Conservation (phyloP, 2,888 invertebrate species). For the Drosophila ochracea region DNA sequence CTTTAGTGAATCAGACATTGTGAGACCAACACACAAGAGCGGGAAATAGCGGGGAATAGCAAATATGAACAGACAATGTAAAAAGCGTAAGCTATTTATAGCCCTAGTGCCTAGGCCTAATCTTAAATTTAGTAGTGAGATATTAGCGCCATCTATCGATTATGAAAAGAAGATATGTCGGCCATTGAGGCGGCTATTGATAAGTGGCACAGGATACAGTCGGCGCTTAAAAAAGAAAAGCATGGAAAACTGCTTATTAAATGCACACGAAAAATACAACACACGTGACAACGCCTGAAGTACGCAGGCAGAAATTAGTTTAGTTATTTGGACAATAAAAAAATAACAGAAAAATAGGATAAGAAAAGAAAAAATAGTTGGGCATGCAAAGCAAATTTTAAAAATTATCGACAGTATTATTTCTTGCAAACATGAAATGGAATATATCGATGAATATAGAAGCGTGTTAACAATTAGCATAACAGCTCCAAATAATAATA, state of each 20-base stretch:
- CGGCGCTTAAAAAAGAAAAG: neutral
- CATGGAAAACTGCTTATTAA: neutral
- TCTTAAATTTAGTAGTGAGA: neutral
- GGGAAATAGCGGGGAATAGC: too few relatives aligned
- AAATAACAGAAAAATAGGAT: neutral
- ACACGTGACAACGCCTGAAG: neutral
- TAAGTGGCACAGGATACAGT: neutral
- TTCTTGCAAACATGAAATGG: constrained; percentile 27
- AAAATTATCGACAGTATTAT: neutral
- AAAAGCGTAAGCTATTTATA: too few relatives aligned
- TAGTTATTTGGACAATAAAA: neutral
- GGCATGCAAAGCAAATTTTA: neutral
- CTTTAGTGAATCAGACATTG: too few relatives aligned
- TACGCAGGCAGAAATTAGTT: neutral
- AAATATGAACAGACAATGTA: too few relatives aligned
- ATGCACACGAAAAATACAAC: neutral
- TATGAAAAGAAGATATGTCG: neutral
- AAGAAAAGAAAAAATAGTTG: neutral
- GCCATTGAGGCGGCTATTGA: neutral
- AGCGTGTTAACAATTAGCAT: neutral
- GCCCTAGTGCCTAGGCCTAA: too few relatives aligned
- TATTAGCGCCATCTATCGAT: too few relatives aligned
- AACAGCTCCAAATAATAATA: neutral
- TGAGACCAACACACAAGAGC: too few relatives aligned
- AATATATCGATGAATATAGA: constrained; percentile 29